phyloP scores from a whole-genome alignment of 2,888 invertebrate genomes.

The Morpho deidamia region DNA sequence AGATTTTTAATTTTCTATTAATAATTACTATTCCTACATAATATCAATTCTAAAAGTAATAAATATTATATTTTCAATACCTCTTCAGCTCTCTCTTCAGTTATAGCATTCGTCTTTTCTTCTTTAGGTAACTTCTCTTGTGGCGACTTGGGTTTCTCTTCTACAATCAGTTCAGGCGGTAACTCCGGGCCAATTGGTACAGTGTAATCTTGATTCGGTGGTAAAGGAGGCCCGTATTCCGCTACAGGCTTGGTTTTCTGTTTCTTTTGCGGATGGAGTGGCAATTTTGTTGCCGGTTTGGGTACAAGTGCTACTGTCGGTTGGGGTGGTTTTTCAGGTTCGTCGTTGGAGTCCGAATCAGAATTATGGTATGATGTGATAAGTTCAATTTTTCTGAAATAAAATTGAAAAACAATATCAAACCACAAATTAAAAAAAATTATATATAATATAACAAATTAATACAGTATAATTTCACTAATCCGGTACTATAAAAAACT shows the following conservation, averaged over 20 bases:
- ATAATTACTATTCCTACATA: no score
- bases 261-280: constrained; percentile 41
- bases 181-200: constrained; percentile 64
- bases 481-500: no score
- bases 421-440: no score
- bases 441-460: neutral
- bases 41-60: no score
- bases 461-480: no score
- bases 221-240: constrained; percentile 57
- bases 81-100: neutral
- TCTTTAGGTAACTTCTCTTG: constrained; percentile 23
- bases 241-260: constrained; percentile 40
- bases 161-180: constrained; percentile 38
- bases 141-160: constrained; percentile 30
- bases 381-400: constrained; percentile 75
- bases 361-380: constrained; percentile 77
- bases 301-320: constrained; percentile 21
- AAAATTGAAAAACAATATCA: constrained; percentile 4
- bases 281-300: constrained; percentile 29
- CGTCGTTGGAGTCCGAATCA: constrained; percentile 75
- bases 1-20: no score
- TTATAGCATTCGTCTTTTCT: neutral
- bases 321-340: constrained; percentile 41
- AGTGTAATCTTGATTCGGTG: constrained; percentile 51
- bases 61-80: neutral